Base-by-base conservation (phyloP, 2,113 vertebrate genomes). In the Genyomyrus donnyi region DNA sequence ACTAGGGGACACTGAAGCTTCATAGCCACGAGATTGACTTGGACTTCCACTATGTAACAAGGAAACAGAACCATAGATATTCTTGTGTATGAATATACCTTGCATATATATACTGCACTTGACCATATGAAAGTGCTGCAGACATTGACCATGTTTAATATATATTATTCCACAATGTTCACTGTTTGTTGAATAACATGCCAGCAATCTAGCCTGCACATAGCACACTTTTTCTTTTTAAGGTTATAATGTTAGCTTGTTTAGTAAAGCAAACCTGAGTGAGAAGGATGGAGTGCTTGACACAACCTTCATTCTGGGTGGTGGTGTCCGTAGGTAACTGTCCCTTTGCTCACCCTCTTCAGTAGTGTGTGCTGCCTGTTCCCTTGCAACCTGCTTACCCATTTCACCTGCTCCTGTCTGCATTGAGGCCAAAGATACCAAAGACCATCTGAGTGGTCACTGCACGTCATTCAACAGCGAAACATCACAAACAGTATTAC, bases 1-100 rank as follows among this genome's bases (percentile, higher is more conserved):
- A 21, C 91, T 92, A 91, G 96, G 94, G 88, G 95, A 95, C 3
- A 93, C 93, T n/a, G 93, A 90, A 13, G 53, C 66, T 24, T 85
- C 90, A 88, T 52, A 88, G 11, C 3, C 83, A 52, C 92, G 91
- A 77, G 94, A 94, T 19, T 50, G 50, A 39, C 80, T 35, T 15
- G 94, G 93, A 83, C 94, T 96, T 53, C 93, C 93, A 88, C 94
- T 95, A 86, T 89, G 92, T 50, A 27, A 1, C 27, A 48, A 85
- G 48, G 17, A 31, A 31, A 50, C 66, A 74, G 89, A 87, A 56
- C 87, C 27, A 21, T 17, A 88, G 11, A 11, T 13, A 53, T 21
- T 85, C 27, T 62, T 31, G 5, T 39, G 8, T 62, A n/a, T 70
- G 24, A 27, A 88, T 3, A 42, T 42, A 62, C 53, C 42, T n/a